A percentile compares a stretch with the other conserved stretches of the same genome.
These are phyloP conservation scores for Ammospiza nelsoni DNA, from an alignment of 2,113 vertebrate species.

Conservation along the genomic window DNA sequence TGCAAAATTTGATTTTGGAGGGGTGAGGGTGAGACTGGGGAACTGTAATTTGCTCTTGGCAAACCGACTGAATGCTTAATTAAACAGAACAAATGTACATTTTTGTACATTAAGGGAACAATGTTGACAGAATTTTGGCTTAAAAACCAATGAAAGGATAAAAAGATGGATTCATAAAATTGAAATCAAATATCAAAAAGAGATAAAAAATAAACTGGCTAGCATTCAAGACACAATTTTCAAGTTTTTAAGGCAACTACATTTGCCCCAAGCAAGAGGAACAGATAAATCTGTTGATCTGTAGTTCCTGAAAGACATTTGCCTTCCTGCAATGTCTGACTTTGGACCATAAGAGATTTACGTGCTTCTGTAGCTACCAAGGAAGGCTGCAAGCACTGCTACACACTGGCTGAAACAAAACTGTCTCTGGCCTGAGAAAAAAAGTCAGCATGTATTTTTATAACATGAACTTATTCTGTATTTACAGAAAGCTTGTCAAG, in stretches of 20 bases:
- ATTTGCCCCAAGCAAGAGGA: not conserved
- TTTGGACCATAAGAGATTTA: not conserved
- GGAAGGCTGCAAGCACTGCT: not conserved
- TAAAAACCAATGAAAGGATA: slow-evolving; percentile 9
- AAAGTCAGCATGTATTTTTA: not conserved
- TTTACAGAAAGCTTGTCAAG: slow-evolving; percentile 13
- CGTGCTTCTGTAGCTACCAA: not conserved
- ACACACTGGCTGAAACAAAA: not conserved
- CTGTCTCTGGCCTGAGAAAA: not conserved
- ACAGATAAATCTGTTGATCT: slow-evolving; percentile 12
- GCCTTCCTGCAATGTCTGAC: not conserved
- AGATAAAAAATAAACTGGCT: slow-evolving; percentile 51
- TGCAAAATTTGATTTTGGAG: slow-evolving; percentile 52
- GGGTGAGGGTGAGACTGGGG: slow-evolving; percentile 28
- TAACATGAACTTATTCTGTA: not conserved
- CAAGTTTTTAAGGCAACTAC: slow-evolving; percentile 19
- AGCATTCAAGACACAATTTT: not conserved
- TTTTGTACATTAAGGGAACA: slow-evolving; percentile 53
- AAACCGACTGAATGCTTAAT: slow-evolving; percentile 62
- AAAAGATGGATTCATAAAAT: slow-evolving; percentile 39
- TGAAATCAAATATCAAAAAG: slow-evolving; percentile 61
- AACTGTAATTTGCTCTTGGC: slow-evolving; percentile 58
- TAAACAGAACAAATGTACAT: slow-evolving; percentile 63
- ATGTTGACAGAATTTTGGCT: slow-evolving; percentile 58
- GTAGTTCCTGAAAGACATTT: not conserved